These are phyloP conservation scores for Hydrolagus colliei DNA, from an alignment of 2,797 vertebrate genomes.

Conservation along the genomic window DNA sequence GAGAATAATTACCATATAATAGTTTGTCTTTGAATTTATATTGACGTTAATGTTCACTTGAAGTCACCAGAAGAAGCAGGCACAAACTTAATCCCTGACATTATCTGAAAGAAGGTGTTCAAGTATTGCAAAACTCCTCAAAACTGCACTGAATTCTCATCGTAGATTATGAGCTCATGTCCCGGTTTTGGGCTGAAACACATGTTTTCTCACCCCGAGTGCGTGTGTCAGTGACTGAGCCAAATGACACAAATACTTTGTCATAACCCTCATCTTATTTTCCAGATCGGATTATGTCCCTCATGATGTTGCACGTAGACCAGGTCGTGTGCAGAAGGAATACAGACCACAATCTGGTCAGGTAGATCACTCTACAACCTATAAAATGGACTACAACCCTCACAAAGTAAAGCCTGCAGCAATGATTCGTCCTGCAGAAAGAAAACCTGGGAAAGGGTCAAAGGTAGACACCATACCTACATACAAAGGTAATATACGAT, in stretches of 20 bases:
- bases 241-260: background rate
- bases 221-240: no score
- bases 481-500: constrained; percentile 63
- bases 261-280: constrained; percentile 35
- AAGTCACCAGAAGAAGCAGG: no score
- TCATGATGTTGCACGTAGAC: constrained; percentile 51
- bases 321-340: constrained; percentile 47
- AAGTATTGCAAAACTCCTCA: no score
- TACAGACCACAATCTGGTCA: constrained; percentile 54
- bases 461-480: constrained; percentile 70
- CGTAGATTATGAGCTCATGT: no score
- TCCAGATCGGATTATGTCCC: constrained; percentile 68
- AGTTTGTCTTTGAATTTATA: no score
- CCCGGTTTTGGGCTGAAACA: no score
- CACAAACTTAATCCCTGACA: no score
- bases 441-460: constrained; percentile 41
- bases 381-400: constrained; percentile 60
- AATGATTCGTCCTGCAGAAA: constrained; percentile 54
- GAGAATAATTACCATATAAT: no score
- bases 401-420: constrained; percentile 54
- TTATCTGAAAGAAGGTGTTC: no score
- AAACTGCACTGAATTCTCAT: no score
- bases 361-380: constrained; percentile 66
- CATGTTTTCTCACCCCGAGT: no score
- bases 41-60: no score